phyloP scores from a whole-genome alignment of 2,888 invertebrate species.

The Ormyrus rosae region DNA sequence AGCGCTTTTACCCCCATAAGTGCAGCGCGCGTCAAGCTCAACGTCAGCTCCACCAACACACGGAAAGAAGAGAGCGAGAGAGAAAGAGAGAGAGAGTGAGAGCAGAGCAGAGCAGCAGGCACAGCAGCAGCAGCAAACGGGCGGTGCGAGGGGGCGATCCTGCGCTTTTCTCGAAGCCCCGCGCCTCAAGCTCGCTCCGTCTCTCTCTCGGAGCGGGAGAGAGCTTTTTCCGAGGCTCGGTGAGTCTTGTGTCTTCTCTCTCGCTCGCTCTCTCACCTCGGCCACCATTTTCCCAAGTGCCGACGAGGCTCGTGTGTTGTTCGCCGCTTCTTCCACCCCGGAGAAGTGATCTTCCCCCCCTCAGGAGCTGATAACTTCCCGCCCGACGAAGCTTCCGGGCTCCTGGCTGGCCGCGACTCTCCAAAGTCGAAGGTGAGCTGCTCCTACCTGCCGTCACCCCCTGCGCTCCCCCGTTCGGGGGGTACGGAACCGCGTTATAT shows the following conservation, averaged over 20 bases:
- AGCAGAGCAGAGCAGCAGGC: no score
- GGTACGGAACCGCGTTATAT: neutral
- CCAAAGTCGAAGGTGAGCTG: neutral
- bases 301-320: neutral
- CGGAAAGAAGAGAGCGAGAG: neutral
- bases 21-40: conserved; percentile 70
- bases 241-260: no score
- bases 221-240: conserved; percentile 17
- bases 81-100: neutral
- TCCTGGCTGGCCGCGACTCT: no score
- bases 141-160: conserved; percentile 36
- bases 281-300: conserved; percentile 35
- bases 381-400: no score
- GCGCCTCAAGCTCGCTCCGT: neutral
- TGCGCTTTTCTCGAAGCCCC: conserved; percentile 54
- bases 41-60: conserved; percentile 65
- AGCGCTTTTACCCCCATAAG: conserved; percentile 65
- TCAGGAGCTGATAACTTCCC: no score
- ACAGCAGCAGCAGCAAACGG: neutral
- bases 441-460: no score
- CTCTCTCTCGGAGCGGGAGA: conserved; percentile 20
- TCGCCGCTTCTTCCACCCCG: no score
- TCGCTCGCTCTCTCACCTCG: conserved; percentile 5
- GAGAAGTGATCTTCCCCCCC: no score
- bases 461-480: no score